A percentile compares a stretch with the other conserved stretches of the same genome.
phyloP scores from a whole-genome alignment of 1,140 invertebrate genomes.

The Danaus plexippus region DNA sequence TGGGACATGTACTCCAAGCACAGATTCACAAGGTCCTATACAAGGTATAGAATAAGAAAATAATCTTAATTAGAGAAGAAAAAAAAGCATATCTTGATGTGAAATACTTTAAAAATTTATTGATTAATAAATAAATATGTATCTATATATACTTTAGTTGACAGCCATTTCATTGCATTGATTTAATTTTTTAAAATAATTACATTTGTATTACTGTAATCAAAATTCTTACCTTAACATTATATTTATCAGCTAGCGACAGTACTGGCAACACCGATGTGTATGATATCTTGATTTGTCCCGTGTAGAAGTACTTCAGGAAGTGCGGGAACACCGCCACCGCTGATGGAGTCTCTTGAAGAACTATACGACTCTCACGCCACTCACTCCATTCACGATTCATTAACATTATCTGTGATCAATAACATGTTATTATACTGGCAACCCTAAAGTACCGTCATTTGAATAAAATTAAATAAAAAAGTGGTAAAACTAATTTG shows the following conservation, averaged over 20 bases:
- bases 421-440: neutral
- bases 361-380: constrained; percentile 84
- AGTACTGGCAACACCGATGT: constrained; percentile 88
- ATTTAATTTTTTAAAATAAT: too few species aligned
- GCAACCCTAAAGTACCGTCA: too few species aligned
- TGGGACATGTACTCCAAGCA: constrained; percentile 91
- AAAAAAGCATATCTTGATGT: neutral
- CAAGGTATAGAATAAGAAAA: constrained; percentile 4
- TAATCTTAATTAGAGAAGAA: neutral
- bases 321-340: constrained; percentile 90
- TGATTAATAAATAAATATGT: too few species aligned
- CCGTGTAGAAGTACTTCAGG: constrained; percentile 94
- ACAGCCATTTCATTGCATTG: too few species aligned
- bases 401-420: constrained; percentile 90
- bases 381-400: constrained; percentile 94
- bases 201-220: neutral
- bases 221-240: constrained; percentile 79
- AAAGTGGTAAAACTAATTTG: too few species aligned
- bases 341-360: constrained; percentile 90
- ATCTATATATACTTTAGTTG: too few species aligned
- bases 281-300: constrained; percentile 88
- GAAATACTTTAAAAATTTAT: neutral
- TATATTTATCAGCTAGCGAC: constrained; percentile 94
- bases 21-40: constrained; percentile 83
- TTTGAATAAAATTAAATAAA: too few species aligned